These are phyloP conservation scores for Plagiodera versicolora DNA, from an alignment of 2,888 invertebrate genomes.

Conservation along the genomic window DNA sequence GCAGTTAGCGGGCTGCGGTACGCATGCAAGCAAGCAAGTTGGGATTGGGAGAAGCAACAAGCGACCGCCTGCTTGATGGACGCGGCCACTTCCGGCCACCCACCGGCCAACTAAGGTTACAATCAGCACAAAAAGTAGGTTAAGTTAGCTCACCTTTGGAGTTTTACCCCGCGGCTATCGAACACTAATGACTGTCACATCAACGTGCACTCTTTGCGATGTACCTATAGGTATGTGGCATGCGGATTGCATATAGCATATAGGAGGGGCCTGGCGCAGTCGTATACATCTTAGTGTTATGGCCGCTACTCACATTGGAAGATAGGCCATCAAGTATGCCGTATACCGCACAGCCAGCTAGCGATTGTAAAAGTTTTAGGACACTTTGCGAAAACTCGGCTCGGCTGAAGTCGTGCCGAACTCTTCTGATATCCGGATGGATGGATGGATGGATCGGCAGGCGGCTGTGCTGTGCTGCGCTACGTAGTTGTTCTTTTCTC, in stretches of 20 bases:
- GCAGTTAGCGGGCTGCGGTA: slow-evolving; percentile 27
- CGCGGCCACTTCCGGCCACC: slow-evolving; percentile 35
- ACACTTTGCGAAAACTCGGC: slow-evolving; percentile 60
- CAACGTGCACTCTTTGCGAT: slow-evolving; percentile 53
- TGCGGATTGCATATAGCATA: slow-evolving; percentile 57
- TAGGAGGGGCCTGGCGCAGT: slow-evolving; percentile 61
- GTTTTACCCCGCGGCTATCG: slow-evolving; percentile 52
- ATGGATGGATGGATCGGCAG: slow-evolving; percentile 33
- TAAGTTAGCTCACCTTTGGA: slow-evolving; percentile 52
- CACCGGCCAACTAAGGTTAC: slow-evolving; percentile 40
- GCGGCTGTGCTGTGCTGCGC: too few relatives aligned
- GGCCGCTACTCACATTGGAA: slow-evolving; percentile 68
- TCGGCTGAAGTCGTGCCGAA: slow-evolving; percentile 47
- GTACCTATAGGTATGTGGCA: slow-evolving; percentile 56
- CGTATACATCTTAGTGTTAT: slow-evolving; percentile 65
- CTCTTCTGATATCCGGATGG: slow-evolving; percentile 55
- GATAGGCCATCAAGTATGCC: slow-evolving; percentile 67
- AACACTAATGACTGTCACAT: slow-evolving; percentile 56
- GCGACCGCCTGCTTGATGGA: slow-evolving; percentile 30
- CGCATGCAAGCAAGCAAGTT: slow-evolving; percentile 27
- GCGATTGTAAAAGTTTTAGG: slow-evolving; percentile 67
- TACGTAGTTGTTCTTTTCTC: slow-evolving; percentile 36
- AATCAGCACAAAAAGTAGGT: slow-evolving; percentile 51
- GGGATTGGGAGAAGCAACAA: slow-evolving; percentile 47
- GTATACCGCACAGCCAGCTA: slow-evolving; percentile 54